Conservation (phyloP, 1,140 invertebrate species). For the Monomorium pharaonis region DNA sequence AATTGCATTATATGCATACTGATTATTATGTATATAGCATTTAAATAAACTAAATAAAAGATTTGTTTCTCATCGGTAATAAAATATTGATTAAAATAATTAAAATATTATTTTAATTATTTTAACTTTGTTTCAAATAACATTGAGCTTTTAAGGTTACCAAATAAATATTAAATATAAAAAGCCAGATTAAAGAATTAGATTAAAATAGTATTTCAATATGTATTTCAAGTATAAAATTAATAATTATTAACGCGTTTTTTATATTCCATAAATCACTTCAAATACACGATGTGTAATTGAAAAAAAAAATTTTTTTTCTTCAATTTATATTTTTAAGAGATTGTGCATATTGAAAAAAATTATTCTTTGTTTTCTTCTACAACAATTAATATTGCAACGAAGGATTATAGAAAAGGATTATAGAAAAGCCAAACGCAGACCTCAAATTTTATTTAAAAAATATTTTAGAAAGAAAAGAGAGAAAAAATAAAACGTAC, state of each 20-base stretch:
- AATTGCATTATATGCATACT: background rate
- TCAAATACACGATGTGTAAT: background rate
- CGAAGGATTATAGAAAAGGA: background rate
- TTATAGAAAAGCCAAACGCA: background rate
- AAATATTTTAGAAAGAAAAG: background rate
- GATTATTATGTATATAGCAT: background rate
- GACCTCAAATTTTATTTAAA: background rate
- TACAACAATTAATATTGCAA: background rate
- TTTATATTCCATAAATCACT: background rate
- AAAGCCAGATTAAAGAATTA: background rate
- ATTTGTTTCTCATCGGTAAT: background rate
- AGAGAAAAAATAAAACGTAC: background rate
- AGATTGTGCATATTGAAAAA: background rate
- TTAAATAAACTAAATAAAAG: background rate
- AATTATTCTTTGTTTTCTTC: background rate
- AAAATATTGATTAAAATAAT: constrained; percentile 8
- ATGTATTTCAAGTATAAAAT: background rate
- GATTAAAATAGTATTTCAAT: background rate
- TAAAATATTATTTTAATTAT: background rate
- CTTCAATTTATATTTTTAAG: background rate
- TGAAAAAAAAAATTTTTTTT: background rate
- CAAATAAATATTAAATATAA: background rate
- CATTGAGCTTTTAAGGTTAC: background rate
- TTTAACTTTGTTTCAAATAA: background rate
- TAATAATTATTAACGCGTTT: background rate